phyloP scores from a whole-genome alignment of 2,113 vertebrate species.

The Columba livia region DNA sequence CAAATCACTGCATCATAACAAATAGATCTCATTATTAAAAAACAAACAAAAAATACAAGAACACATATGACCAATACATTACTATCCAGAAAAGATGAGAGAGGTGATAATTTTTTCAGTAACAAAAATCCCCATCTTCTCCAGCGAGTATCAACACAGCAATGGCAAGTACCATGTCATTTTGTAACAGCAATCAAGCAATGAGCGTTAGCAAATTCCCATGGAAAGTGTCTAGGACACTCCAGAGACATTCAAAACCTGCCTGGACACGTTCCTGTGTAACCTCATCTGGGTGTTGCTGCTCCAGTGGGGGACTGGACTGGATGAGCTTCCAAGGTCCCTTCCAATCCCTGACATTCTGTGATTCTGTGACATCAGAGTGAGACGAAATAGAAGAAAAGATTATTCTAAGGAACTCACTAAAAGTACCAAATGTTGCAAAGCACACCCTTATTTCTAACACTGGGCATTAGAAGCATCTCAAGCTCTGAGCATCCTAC shows the following conservation, averaged over 20 bases:
- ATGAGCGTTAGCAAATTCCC: not conserved
- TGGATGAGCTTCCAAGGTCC: too few species aligned
- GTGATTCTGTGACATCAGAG: too few species aligned
- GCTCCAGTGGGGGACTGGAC: too few species aligned
- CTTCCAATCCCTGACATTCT: too few species aligned
- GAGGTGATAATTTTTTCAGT: not conserved
- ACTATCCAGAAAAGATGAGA: not conserved
- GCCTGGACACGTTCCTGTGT: too few species aligned
- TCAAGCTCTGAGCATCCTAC: not conserved
- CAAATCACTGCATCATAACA: not conserved
- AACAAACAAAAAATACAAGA: not conserved
- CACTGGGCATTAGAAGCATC: fast-evolving
- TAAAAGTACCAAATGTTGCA: not conserved
- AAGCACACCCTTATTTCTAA: not conserved
- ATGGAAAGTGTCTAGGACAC: not conserved
- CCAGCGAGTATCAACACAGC: not conserved
- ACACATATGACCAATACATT: not conserved
- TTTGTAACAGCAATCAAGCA: not conserved
- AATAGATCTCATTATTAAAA: not conserved
- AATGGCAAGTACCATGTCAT: not conserved
- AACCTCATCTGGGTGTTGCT: too few species aligned
- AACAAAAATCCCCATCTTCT: not conserved
- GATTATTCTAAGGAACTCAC: not conserved
- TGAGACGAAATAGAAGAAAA: fast-evolving
- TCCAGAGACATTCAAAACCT: too few species aligned